Evolutionary conservation across 2,888 invertebrate genomes (phyloP).

Genomic region (Cryptocephalus moraei): DNA sequence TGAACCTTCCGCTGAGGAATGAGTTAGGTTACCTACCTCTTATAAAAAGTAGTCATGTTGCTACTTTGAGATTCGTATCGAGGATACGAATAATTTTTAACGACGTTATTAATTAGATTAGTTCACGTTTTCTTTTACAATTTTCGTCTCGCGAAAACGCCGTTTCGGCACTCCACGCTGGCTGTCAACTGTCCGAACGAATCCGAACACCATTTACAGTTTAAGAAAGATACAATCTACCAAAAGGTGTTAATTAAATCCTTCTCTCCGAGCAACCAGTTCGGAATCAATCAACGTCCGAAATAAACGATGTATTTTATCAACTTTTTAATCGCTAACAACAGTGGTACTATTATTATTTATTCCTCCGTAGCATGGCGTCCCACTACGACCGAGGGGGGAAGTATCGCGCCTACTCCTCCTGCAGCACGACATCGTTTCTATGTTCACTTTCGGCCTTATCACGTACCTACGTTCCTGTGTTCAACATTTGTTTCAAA

Average conservation of each 20-base stretch:
- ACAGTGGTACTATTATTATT: conserved; percentile 26
- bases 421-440: conserved; percentile 15
- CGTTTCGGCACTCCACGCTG: too few relatives aligned
- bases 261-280: conserved; percentile 23
- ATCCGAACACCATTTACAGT: conserved; percentile 9
- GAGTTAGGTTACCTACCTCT: too few relatives aligned
- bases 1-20: too few relatives aligned
- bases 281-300: conserved; percentile 30
- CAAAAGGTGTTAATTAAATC: conserved; percentile 30
- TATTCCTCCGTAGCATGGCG: conserved; percentile 13
- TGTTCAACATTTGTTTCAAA: conserved; percentile 22
- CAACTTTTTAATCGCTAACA: conserved; percentile 21
- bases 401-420: too few relatives aligned
- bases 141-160: too few relatives aligned
- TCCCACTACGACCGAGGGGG: too few relatives aligned
- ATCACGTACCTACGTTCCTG: conserved; percentile 19
- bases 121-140: too few relatives aligned
- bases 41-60: too few relatives aligned
- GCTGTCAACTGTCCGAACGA: conserved; percentile 5
- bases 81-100: too few relatives aligned
- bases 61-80: too few relatives aligned
- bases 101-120: too few relatives aligned
- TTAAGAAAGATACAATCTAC: conserved; percentile 18
- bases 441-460: conserved; percentile 22
- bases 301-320: conserved; percentile 27